A percentile compares a stretch with the other conserved stretches of the same genome.
Evolutionary conservation across 2,888 invertebrate genomes (phyloP).

Genomic region (Acanthosepion esculentum): DNA sequence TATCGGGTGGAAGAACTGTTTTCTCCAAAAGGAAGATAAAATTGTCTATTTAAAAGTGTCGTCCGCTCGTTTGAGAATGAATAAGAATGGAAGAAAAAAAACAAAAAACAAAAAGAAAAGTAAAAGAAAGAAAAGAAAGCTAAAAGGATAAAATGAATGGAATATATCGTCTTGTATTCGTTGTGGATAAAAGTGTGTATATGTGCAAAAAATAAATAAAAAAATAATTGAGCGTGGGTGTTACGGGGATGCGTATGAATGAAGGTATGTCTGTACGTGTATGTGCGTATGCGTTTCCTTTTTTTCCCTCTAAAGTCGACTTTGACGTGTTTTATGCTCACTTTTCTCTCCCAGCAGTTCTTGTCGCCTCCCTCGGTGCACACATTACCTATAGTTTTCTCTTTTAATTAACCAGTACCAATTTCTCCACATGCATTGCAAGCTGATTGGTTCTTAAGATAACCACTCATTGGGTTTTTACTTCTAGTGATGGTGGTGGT

Average conservation of each 20-base stretch:
- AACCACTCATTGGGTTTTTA: not conserved
- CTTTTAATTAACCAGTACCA: not conserved
- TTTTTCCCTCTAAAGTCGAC: not conserved
- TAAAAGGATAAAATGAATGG: not conserved
- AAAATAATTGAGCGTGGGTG: not conserved
- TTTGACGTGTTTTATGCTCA: not conserved
- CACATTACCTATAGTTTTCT: not conserved
- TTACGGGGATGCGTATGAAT: not conserved
- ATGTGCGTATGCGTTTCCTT: not conserved
- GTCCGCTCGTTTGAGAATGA: not conserved
- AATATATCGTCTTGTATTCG: not conserved
- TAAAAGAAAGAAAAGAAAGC: not conserved
- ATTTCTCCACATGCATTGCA: not conserved
- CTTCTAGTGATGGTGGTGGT: not conserved
- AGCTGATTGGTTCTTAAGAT: conserved; percentile 33
- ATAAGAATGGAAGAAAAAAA: not conserved
- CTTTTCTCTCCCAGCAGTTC: not conserved
- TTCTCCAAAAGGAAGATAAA: conserved; percentile 15
- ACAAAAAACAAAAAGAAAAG: not conserved
- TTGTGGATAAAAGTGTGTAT: not conserved
- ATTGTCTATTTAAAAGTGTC: not conserved
- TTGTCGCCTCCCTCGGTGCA: not conserved
- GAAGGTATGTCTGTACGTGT: not conserved
- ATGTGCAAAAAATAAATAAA: not conserved
- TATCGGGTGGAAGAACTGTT: not conserved